phyloP scores from a whole-genome alignment of 1,140 invertebrate species.

The Yoshiicerus persimilis region DNA sequence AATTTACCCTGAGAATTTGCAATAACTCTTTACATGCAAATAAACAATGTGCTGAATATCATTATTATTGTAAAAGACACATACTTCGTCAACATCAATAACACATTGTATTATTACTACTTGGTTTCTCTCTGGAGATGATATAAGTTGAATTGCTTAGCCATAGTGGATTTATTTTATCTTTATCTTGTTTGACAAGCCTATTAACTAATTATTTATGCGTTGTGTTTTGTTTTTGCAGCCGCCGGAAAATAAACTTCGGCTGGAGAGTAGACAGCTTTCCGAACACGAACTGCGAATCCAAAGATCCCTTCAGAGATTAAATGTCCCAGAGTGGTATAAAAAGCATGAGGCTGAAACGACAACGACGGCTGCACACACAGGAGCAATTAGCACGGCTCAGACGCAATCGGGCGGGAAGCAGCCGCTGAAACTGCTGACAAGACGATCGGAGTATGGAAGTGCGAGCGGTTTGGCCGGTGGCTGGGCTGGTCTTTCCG shows the following conservation, averaged over 20 bases:
- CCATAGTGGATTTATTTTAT: neutral
- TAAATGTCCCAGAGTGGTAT: slow-evolving; percentile 94
- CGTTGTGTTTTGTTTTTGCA: slow-evolving; percentile 57
- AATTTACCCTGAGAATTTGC: no score
- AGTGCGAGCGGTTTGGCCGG: slow-evolving; percentile 47
- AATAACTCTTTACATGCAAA: no score
- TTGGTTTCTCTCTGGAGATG: no score
- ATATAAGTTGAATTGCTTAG: no score
- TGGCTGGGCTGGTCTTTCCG: slow-evolving; percentile 69
- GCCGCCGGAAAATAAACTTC: slow-evolving; percentile 90
- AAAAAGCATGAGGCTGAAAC: slow-evolving; percentile 58
- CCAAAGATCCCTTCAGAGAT: slow-evolving; percentile 84
- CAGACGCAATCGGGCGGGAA: neutral
- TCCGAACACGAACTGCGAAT: slow-evolving; percentile 90
- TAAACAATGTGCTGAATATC: no score
- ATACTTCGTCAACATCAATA: no score
- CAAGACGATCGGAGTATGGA: slow-evolving; percentile 40
- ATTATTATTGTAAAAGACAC: no score
- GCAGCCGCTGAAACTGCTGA: neutral
- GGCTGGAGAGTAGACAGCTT: slow-evolving; percentile 74
- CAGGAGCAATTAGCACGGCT: neutral
- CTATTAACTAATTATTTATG: slow-evolving; percentile 23
- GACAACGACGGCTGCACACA: neutral
- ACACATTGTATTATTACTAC: no score
- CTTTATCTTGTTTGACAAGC: neutral